These are phyloP conservation scores for Rhadinocentrus ornatus DNA, from an alignment of 2,797 vertebrate genomes.

Conservation along the genomic window DNA sequence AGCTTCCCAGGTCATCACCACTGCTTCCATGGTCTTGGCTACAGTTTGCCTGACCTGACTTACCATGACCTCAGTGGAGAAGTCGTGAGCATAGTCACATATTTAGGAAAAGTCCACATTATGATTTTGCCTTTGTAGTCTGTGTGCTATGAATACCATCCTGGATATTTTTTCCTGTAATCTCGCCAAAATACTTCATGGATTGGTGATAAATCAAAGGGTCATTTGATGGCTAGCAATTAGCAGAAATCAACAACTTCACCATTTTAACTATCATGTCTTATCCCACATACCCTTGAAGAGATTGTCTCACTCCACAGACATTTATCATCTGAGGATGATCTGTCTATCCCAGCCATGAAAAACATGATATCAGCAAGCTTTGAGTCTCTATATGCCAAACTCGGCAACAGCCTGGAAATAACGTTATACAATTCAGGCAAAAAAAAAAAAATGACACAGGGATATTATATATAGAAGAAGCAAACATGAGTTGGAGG, in stretches of 20 bases:
- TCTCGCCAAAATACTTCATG: slow-evolving; percentile 33
- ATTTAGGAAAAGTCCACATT: slow-evolving; percentile 72
- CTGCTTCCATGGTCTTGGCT: slow-evolving; percentile 35
- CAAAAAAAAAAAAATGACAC: slow-evolving; percentile 30
- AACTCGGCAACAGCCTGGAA: slow-evolving; percentile 48
- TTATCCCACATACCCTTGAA: slow-evolving; percentile 27
- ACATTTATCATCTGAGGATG: slow-evolving; percentile 60
- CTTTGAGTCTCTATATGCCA: slow-evolving; percentile 23
- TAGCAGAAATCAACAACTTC: neutral
- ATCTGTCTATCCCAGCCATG: slow-evolving; percentile 25
- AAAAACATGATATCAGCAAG: slow-evolving; percentile 56
- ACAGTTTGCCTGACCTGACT: slow-evolving; percentile 53
- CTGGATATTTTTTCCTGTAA: slow-evolving; percentile 36
- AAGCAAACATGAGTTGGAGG: slow-evolving; percentile 35
- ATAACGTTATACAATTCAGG: slow-evolving; percentile 39
- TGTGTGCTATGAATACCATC: slow-evolving; percentile 13
- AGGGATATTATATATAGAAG: slow-evolving; percentile 34
- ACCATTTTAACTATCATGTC: neutral
- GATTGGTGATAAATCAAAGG: neutral
- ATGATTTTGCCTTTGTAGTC: slow-evolving; percentile 50
- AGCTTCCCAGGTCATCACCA: slow-evolving; percentile 65
- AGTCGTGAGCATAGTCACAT: slow-evolving; percentile 60
- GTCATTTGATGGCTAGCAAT: neutral
- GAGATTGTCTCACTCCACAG: slow-evolving; percentile 22
- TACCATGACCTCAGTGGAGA: slow-evolving; percentile 41